A percentile compares a stretch with the other conserved stretches of the same genome.
These are phyloP conservation scores for Sphaerophoria taeniata DNA, from an alignment of 2,888 invertebrate genomes.

Conservation along the genomic window DNA sequence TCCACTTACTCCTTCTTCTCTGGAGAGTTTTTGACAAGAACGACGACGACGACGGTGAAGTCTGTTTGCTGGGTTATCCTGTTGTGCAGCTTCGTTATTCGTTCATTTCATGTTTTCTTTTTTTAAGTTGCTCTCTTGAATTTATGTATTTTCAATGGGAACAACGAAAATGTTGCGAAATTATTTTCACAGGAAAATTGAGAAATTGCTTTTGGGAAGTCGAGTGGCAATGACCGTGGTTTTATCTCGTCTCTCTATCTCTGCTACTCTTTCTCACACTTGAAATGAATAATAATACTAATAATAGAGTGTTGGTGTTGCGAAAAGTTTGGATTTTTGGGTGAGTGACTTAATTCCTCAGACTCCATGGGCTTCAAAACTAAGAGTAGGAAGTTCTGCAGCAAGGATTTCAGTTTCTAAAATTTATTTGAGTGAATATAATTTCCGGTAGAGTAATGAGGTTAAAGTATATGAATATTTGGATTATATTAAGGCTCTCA, in stretches of 20 bases:
- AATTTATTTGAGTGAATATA: too few relatives aligned
- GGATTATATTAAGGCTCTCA: too few relatives aligned
- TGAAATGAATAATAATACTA: background rate
- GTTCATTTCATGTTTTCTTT: background rate
- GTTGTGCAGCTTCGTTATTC: background rate
- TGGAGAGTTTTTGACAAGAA: too few relatives aligned
- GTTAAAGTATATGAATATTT: too few relatives aligned
- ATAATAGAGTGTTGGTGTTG: too few relatives aligned
- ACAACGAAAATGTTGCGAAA: background rate
- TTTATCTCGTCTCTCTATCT: background rate
- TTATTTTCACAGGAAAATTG: constrained; percentile 37
- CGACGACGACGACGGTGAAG: too few relatives aligned
- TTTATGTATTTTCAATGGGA: background rate
- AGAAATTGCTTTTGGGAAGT: constrained; percentile 7
- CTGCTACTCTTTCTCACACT: background rate
- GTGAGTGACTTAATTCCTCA: too few relatives aligned
- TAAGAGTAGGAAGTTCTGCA: too few relatives aligned
- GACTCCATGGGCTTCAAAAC: too few relatives aligned
- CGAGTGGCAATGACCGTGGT: constrained; percentile 24
- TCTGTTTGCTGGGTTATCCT: constrained; percentile 3
- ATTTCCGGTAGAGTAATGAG: too few relatives aligned
- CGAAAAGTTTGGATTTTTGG: too few relatives aligned
- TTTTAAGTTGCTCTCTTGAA: background rate
- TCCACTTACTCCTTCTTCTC: background rate
- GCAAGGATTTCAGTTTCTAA: too few relatives aligned